Base-by-base conservation (phyloP, 2,888 invertebrate genomes). In the Andrena hattorfiana region DNA sequence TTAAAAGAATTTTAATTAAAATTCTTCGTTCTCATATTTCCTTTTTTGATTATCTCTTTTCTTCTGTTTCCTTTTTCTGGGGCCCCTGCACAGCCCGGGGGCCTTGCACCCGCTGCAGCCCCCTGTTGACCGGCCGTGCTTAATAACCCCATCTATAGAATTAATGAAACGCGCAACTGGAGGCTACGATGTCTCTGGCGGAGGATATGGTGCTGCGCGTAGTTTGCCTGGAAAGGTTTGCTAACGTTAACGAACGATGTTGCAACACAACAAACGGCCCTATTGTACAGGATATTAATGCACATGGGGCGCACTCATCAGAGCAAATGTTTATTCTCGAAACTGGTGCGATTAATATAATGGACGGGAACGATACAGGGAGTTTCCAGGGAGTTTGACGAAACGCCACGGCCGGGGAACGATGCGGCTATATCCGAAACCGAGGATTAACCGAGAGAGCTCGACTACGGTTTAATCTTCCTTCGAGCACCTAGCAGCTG, bases 361-460 rank as follows among this genome's bases (percentile, higher is more conserved):
- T 56, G 56, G 13, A 20, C 59, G 49, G 6, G 8, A 26, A 35
- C 2, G 30, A 64, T 64, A 48, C 35, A n/a, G 13, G 13, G 48
- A 48, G 49, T 1, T 49, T 30, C 26, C 16, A 16, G 23, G 13
- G 71, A 62, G 49, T 10, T 71, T 2, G 28, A 13, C 20, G 54
- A 54, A 42, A 10, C 54, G 64, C 28, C 20, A 10, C 30, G 42
- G 20, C 30, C 2, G 51, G 69, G 7, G 59, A 28, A 23, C n/a
- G 26, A 30, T 23, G 48, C 32, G 35, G 56, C 56, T 48, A 20
- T 62, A 62, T 23, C 30, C 48, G 48, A 78, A 73, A 73, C 59
- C 64, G 4, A 30, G 81, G 68, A 78, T 81, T 79, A 73, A 80
- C 78, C 73, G 59, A 78, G 42, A 78, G 30, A 23, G 56, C 60